phyloP scores from a whole-genome alignment of 2,113 vertebrate species.

The Aythya baeri region DNA sequence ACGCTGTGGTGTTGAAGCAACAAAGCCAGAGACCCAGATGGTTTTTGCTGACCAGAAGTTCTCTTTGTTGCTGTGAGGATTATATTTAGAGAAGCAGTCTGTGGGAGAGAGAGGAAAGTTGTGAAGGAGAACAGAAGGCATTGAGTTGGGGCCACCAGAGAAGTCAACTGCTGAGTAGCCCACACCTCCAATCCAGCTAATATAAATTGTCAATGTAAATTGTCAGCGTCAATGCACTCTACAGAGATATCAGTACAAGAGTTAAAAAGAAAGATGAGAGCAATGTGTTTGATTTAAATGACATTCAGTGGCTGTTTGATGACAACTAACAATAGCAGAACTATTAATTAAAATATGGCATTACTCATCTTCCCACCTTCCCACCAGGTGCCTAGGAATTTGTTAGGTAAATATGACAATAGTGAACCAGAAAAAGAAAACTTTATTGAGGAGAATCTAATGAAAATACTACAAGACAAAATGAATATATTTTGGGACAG shows the following conservation, averaged over 20 bases:
- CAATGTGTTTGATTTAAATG: not conserved
- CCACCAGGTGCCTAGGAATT: not conserved
- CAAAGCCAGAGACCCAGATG: slow-evolving; percentile 48
- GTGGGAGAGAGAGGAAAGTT: not conserved
- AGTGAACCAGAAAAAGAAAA: not conserved
- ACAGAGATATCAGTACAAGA: not conserved
- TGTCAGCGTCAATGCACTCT: not conserved
- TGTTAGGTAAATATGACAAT: not conserved
- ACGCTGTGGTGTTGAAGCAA: not conserved
- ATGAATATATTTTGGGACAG: not conserved
- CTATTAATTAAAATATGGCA: not conserved
- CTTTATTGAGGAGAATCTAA: not conserved
- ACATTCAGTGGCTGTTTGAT: not conserved
- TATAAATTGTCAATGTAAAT: too few relatives aligned
- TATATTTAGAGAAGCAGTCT: not conserved
- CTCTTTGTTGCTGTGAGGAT: slow-evolving; percentile 34
- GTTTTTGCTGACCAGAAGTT: slow-evolving; percentile 22
- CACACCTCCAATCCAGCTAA: not conserved
- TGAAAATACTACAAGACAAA: not conserved
- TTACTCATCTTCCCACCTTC: not conserved
- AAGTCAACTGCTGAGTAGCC: not conserved
- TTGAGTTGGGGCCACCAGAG: not conserved
- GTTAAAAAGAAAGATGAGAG: not conserved
- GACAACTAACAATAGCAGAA: not conserved
- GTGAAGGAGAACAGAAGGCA: not conserved